Evolutionary conservation across 2,113 vertebrate genomes (phyloP), one percentile per base, ranked within the genome.

Genomic region (Nematolebias whitei): DNA sequence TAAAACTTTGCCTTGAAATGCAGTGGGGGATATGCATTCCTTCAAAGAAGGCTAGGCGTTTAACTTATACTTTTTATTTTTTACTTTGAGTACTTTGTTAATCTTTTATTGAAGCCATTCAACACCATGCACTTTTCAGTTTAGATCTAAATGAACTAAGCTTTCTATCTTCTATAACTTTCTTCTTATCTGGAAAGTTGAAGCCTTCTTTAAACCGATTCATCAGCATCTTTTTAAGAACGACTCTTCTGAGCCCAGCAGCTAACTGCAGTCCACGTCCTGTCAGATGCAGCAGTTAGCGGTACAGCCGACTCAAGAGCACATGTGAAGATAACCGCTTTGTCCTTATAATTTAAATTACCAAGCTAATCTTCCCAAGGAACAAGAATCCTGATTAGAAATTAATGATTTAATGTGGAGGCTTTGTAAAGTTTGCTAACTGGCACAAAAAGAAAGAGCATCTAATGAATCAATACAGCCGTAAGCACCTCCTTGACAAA

Each of bases 391-490:
- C 16, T 52, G 18, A n/a, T 2, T 51, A 3, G 14, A 2, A 61
- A 61, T 51, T 22, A 41, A n/a, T 40, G 8, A n/a, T 29, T 20
- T 29, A 24, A 23, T 22, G 35, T 13, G 16, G 14, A 20, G 23
- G 16, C 16, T 39, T 13, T 14, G 26, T 39, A 49, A 12, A 51
- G 47, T 13, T 19, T 19, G 54, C 48, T 43, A 40, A 43, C 20
- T 24, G 29, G 20, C 14, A 32, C 14, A 15, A 47, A 57, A 49
- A 29, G 51, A 72, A 40, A 59, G 16, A 56, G 39, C 61, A 63
- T 40, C 20, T 53, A 12, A 48, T 24, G 66, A 53, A 81, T 71
- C 57, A 63, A 60, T 57, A 43, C 12, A 29, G 48, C 35, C 47
- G 59, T 35, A 51, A 14, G 56, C 52, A 43, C 15, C 43, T 4